Base-by-base conservation (phyloP, 2,113 vertebrate genomes). In the Sardina pilchardus region DNA sequence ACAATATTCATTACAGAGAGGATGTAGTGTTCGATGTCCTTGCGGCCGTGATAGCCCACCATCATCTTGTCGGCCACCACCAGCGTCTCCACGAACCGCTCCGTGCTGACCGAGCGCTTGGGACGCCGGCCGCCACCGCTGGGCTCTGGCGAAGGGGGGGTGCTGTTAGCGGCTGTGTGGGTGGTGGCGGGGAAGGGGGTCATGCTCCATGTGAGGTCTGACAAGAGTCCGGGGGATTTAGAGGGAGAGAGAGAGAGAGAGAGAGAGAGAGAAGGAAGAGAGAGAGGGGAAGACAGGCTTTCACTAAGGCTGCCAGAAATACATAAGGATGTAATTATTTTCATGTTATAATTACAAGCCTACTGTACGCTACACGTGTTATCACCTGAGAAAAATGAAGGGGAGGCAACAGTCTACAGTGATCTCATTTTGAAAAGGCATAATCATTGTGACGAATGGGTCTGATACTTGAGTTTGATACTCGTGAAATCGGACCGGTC, bases 1-100 rank as follows among this genome's bases (percentile, higher is more conserved):
- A 99, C 98, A 99, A 99, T 99, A 96, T 99, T 99, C 98, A 99
- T 99, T 90, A 99, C 98, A 81, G 98, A 99, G 94, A 99, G 90
- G 94, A 99, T 96, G 94, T 99, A 99, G 95, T 98, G 97, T 78
- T 99, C 98, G 85, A 99, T 99, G 93, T 99, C 98, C 95, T 98
- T 99, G 92, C 98, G 97, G 81, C 98, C 98, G 88, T 99, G 98
- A 93, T 99, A 99, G 89, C 97, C 97, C 85, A 99, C 98, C 98
- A 99, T 99, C 98, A 99, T 99, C 95, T 98, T 99, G 93, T 99
- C 98, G 8, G 98, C 98, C 48, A 99, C 98, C 88, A 99, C 98
- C 24, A 99, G 91, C 0, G 98, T 99, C 94, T 99, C 98, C 91
- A 99, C 98, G 89, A 98, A 99, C 86, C 97, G 96, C 87, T 99